phyloP scores from a whole-genome alignment of 37 sponge, comb jelly and placozoan species.

The Bolinopsis microptera region DNA sequence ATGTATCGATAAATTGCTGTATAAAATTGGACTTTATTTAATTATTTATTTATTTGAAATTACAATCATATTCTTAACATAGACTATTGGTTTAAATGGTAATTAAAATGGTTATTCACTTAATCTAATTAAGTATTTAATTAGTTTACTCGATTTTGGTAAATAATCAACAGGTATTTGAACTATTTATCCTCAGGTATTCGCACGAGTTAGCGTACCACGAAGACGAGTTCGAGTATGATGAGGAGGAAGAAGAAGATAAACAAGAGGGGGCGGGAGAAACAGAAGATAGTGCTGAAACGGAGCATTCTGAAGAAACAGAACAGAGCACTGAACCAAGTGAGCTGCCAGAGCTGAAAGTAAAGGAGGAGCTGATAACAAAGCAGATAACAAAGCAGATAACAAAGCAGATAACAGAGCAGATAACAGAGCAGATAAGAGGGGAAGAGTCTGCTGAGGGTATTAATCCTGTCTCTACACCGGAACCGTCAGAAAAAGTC shows the following conservation, averaged over 20 bases:
- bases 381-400: not conserved
- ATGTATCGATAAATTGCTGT: no score
- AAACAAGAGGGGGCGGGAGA: no score
- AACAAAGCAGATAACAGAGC: not conserved
- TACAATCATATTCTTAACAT: no score
- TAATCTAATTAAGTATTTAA: no score
- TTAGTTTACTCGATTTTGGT: no score
- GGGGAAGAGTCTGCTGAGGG: not conserved
- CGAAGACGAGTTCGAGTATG: constrained; percentile 50
- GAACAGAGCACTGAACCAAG: not conserved
- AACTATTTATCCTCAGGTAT: constrained; percentile 39
- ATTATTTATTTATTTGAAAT: no score
- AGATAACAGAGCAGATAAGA: not conserved
- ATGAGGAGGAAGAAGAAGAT: constrained; percentile 39
- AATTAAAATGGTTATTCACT: no score
- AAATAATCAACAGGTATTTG: no score
- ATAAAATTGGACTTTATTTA: no score
- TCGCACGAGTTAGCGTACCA: constrained; percentile 48
- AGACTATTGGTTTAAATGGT: no score
- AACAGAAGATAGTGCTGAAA: not conserved
- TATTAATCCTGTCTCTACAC: not conserved
- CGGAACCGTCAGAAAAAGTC: no score
- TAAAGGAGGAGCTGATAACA: not conserved
- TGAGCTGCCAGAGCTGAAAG: not conserved
- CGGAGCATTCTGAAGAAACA: not conserved